A percentile compares a stretch with the other conserved stretches of the same genome.
phyloP scores from a whole-genome alignment of 2,797 vertebrate species.

The Oreonectes daqikongensis region DNA sequence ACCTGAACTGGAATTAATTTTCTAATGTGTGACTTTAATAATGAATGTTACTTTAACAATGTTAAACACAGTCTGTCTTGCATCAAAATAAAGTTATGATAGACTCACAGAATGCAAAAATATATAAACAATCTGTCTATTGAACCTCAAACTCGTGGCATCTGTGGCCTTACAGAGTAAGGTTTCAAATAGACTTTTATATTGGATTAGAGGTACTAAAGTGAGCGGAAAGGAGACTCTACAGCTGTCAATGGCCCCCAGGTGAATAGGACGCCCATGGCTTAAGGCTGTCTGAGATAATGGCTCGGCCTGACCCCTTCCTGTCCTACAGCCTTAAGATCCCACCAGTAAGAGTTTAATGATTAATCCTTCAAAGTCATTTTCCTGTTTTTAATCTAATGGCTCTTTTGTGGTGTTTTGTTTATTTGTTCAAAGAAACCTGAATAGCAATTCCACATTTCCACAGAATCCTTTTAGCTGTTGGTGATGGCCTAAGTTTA shows the following conservation, averaged over 20 bases:
- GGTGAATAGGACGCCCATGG: constrained; percentile 59
- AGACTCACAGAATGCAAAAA: not conserved
- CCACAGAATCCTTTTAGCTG: not conserved
- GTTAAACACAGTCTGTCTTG: not conserved
- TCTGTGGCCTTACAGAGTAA: constrained; percentile 35
- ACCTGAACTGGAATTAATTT: not conserved
- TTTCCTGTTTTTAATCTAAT: constrained; percentile 13
- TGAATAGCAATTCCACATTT: not conserved
- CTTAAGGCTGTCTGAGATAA: constrained; percentile 66
- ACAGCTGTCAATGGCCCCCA: constrained; percentile 64
- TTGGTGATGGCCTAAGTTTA: not conserved
- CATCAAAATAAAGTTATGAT: not conserved
- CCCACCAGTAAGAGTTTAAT: constrained; percentile 57
- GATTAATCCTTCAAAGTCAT: constrained; percentile 58
- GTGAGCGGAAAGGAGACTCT: constrained; percentile 44
- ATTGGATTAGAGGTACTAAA: constrained; percentile 61
- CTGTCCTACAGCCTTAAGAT: constrained; percentile 55
- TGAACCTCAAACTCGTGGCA: constrained; percentile 18
- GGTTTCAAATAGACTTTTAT: constrained; percentile 61
- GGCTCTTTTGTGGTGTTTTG: constrained; percentile 15
- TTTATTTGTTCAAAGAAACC: constrained; percentile 18
- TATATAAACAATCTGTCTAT: constrained; percentile 13
- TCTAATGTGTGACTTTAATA: not conserved
- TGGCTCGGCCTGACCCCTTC: constrained; percentile 54
- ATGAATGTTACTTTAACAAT: too few species aligned